Evolutionary conservation across 2,797 vertebrate genomes (phyloP).

Genomic region (Bovichtus diacanthus): DNA sequence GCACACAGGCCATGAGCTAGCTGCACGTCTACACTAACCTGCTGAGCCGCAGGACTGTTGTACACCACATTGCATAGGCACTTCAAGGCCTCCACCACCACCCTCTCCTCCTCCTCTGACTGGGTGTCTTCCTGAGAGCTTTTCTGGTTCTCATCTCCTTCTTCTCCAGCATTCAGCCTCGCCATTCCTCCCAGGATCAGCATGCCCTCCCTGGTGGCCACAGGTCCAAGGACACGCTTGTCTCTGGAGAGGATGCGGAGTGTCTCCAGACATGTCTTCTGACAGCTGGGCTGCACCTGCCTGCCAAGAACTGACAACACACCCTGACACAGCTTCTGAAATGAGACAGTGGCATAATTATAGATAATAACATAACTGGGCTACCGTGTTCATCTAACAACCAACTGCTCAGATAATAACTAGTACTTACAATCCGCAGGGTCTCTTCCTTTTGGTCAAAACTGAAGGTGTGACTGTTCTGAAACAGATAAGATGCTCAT

Average conservation of each 20-base stretch:
- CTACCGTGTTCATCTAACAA: background rate
- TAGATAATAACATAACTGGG: background rate
- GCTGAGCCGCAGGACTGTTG: conserved; percentile 94
- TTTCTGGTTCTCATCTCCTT: conserved; percentile 76
- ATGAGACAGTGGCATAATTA: background rate
- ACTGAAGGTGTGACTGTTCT: conserved; percentile 92
- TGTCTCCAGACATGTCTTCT: conserved; percentile 93
- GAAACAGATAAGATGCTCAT: conserved; percentile 57
- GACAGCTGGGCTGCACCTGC: conserved; percentile 87
- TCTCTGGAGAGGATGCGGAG: conserved; percentile 97
- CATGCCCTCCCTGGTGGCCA: conserved; percentile 93
- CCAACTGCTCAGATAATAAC: background rate
- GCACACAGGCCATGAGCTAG: conserved; percentile 90
- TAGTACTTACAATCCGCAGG: conserved; percentile 90
- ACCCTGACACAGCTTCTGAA: conserved; percentile 92
- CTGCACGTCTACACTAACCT: conserved; percentile 92
- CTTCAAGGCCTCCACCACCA: conserved; percentile 97
- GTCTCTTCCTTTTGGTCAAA: conserved; percentile 94
- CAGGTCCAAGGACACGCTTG: conserved; percentile 93
- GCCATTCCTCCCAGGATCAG: conserved; percentile 91
- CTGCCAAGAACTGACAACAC: conserved; percentile 90
- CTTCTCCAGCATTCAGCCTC: conserved; percentile 79
- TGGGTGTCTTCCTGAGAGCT: conserved; percentile 72
- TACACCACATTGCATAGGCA: conserved; percentile 98
- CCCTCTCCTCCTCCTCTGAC: conserved; percentile 84